A percentile compares a stretch with the other conserved stretches of the same genome.
Evolutionary conservation across 2,113 vertebrate genomes (phyloP).

Genomic region (Antechinus stuartii): DNA sequence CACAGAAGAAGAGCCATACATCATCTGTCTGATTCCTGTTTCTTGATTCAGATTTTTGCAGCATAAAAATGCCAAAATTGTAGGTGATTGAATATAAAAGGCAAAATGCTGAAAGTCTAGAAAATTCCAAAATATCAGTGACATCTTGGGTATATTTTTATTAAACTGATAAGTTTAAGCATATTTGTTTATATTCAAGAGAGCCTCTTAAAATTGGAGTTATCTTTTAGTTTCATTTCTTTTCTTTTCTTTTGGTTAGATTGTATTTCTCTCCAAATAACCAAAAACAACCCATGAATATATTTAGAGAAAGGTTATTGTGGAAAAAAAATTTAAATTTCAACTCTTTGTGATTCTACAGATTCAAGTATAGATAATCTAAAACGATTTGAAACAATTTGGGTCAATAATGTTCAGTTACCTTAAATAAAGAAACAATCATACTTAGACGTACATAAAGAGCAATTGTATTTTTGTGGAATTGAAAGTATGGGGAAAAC

Average conservation of each 20-base stretch:
- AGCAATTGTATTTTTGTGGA: constrained; percentile 56
- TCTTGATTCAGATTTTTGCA: constrained; percentile 64
- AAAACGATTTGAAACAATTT: constrained; percentile 80
- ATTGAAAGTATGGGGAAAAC: constrained; percentile 57
- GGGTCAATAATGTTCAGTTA: constrained; percentile 78
- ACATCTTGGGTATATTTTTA: constrained; percentile 72
- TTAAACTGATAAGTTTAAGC: constrained; percentile 63
- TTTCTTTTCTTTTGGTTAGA: constrained; percentile 55
- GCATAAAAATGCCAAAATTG: constrained; percentile 74
- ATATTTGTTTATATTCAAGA: constrained; percentile 80
- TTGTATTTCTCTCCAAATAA: constrained; percentile 78
- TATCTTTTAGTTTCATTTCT: constrained; percentile 39
- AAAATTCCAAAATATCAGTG: constrained; percentile 69
- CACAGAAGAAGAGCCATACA: background rate
- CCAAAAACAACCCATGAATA: constrained; percentile 68
- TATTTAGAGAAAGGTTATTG: constrained; percentile 32
- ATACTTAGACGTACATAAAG: constrained; percentile 64
- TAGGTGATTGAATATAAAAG: constrained; percentile 77
- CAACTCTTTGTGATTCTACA: constrained; percentile 68
- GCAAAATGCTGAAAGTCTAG: constrained; percentile 72
- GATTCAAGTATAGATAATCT: constrained; percentile 77
- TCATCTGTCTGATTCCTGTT: constrained; percentile 60
- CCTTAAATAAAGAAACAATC: constrained; percentile 75
- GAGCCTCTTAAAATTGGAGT: constrained; percentile 77
- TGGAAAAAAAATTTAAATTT: constrained; percentile 47